These are phyloP conservation scores for Julus scandinavius DNA, from an alignment of 2,888 invertebrate species.

Conservation along the genomic window DNA sequence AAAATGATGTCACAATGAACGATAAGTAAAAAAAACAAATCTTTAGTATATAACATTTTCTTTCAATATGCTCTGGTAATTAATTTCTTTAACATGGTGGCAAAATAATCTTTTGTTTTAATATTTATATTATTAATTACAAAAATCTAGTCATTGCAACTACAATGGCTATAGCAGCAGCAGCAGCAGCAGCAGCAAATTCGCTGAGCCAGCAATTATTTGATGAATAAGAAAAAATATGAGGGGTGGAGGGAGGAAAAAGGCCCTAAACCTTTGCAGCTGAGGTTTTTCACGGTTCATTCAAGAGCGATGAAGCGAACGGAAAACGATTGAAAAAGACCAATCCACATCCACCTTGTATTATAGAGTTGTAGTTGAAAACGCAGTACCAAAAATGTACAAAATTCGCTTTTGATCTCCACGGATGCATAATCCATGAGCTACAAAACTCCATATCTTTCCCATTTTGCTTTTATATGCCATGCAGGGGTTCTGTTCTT, in stretches of 20 bases:
- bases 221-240: not conserved
- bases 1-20: too few species aligned
- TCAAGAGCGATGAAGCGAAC: constrained; percentile 25
- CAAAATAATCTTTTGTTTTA: too few species aligned
- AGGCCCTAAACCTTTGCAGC: constrained; percentile 33
- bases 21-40: too few species aligned
- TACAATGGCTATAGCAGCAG: too few species aligned
- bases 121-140: too few species aligned
- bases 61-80: too few species aligned
- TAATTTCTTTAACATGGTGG: too few species aligned
- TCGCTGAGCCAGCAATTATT: not conserved
- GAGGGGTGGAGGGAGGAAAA: not conserved
- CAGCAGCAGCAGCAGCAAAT: constrained; percentile 3
- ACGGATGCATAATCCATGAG: constrained; percentile 2
- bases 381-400: constrained; percentile 17
- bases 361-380: not conserved
- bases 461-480: not conserved
- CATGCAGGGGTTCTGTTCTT: not conserved
- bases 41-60: too few species aligned
- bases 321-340: constrained; percentile 33
- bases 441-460: not conserved
- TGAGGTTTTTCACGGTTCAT: constrained; percentile 33
- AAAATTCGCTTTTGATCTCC: constrained; percentile 33
- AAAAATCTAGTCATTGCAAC: too few species aligned
- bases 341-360: not conserved